These are phyloP conservation scores for Hoplostethus mediterraneus DNA, from an alignment of 2,797 vertebrate species.

Conservation along the genomic window DNA sequence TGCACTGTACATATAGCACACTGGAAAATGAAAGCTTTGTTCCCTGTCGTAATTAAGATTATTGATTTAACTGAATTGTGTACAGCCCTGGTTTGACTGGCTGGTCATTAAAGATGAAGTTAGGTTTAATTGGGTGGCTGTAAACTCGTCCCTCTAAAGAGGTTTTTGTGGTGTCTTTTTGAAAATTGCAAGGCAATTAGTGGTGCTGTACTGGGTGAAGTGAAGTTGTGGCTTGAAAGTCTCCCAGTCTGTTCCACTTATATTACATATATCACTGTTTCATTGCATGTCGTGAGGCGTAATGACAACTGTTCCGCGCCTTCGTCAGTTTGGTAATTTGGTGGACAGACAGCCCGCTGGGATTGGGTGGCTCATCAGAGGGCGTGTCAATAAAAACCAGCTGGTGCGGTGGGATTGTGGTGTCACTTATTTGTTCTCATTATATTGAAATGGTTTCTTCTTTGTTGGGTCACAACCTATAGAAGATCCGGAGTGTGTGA, in stretches of 20 bases:
- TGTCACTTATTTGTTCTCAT: too few relatives aligned
- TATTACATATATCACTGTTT: slow-evolving; percentile 19
- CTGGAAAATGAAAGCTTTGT: slow-evolving; percentile 33
- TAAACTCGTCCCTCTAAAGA: slow-evolving; percentile 44
- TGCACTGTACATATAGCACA: slow-evolving; percentile 25
- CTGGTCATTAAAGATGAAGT: slow-evolving; percentile 52
- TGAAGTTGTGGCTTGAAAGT: slow-evolving; percentile 38
- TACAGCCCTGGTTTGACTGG: slow-evolving; percentile 42
- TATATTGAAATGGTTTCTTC: too few relatives aligned
- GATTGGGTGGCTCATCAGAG: too few relatives aligned
- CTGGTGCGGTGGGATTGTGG: too few relatives aligned
- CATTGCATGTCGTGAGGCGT: too few relatives aligned
- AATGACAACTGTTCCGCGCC: too few relatives aligned
- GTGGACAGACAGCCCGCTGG: too few relatives aligned
- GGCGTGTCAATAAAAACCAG: too few relatives aligned
- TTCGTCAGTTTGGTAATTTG: too few relatives aligned
- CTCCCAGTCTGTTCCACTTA: slow-evolving; percentile 14
- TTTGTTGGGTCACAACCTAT: too few relatives aligned
- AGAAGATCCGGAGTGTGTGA: too few relatives aligned
- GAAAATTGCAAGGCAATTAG: slow-evolving; percentile 55
- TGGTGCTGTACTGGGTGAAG: slow-evolving; percentile 33
- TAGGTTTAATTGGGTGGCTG: slow-evolving; percentile 55
- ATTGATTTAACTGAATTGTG: slow-evolving; percentile 57
- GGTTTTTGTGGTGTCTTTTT: slow-evolving; percentile 34
- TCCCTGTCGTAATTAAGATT: slow-evolving; percentile 39